A percentile compares a stretch with the other conserved stretches of the same genome.
Conservation (phyloP, 2,888 invertebrate species). For the Girardia tigrina region DNA sequence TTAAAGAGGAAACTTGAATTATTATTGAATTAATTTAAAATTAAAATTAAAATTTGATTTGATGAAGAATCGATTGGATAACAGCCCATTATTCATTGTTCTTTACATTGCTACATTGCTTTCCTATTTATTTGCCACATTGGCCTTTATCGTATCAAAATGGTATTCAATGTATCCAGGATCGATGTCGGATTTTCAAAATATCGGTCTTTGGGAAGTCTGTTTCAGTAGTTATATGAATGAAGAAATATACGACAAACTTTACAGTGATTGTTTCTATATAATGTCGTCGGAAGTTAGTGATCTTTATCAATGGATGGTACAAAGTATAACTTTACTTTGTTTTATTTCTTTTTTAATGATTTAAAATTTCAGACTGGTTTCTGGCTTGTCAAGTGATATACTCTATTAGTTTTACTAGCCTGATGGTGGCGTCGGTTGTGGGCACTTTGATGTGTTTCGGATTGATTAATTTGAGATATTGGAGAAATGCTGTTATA, state of each 20-base stretch:
- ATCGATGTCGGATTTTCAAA: not conserved
- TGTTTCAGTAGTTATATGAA: not conserved
- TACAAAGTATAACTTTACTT: not conserved
- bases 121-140: not conserved
- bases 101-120: not conserved
- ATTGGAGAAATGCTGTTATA: not conserved
- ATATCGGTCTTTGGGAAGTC: slow-evolving; percentile 21
- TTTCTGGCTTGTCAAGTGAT: not conserved
- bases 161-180: not conserved
- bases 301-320: not conserved
- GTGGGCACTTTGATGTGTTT: not conserved
- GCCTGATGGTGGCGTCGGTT: not conserved
- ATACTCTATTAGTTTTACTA: not conserved
- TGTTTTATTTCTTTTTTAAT: not conserved
- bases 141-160: not conserved
- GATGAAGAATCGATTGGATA: not conserved
- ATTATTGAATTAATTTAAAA: not conserved
- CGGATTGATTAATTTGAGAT: not conserved
- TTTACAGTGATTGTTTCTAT: not conserved
- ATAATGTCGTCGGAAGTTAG: not conserved
- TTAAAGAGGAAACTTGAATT: not conserved
- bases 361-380: not conserved
- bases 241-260: slow-evolving; percentile 4
- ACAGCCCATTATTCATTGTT: not conserved
- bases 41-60: not conserved